These are phyloP conservation scores for Lepidocyrtoides sp. DNA, from an alignment of 2,888 invertebrate genomes.

Conservation along the genomic window DNA sequence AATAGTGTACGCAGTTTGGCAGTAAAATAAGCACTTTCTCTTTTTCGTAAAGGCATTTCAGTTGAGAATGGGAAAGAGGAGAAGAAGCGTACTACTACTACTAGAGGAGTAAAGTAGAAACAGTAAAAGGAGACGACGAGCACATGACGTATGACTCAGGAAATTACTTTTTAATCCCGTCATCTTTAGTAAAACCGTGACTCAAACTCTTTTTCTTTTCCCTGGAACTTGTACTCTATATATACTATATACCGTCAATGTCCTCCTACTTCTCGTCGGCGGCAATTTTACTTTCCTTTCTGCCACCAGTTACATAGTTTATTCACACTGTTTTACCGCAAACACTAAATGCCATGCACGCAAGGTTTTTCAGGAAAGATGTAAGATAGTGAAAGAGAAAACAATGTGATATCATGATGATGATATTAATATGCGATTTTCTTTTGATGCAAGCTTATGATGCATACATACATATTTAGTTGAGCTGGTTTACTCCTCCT, in stretches of 20 bases:
- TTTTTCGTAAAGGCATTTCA: slow-evolving; percentile 14
- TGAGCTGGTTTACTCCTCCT: no score
- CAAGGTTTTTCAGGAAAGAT: background rate
- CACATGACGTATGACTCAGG: slow-evolving; percentile 76
- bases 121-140: slow-evolving; percentile 65
- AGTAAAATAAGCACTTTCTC: slow-evolving; percentile 35
- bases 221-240: background rate
- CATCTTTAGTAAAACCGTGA: slow-evolving; percentile 75
- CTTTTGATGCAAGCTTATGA: no score
- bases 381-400: background rate
- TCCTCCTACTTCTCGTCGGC: background rate
- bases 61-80: background rate
- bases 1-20: slow-evolving; percentile 20
- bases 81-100: background rate
- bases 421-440: no score
- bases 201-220: slow-evolving; percentile 66
- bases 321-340: background rate
- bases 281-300: slow-evolving; percentile 2
- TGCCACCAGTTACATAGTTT: background rate
- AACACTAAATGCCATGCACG: background rate
- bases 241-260: background rate
- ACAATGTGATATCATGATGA: background rate
- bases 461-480: no score
- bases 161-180: slow-evolving; percentile 81
- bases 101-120: background rate